Conservation (phyloP, 2,797 vertebrate genomes). For the Coracias cyanogaster region DNA sequence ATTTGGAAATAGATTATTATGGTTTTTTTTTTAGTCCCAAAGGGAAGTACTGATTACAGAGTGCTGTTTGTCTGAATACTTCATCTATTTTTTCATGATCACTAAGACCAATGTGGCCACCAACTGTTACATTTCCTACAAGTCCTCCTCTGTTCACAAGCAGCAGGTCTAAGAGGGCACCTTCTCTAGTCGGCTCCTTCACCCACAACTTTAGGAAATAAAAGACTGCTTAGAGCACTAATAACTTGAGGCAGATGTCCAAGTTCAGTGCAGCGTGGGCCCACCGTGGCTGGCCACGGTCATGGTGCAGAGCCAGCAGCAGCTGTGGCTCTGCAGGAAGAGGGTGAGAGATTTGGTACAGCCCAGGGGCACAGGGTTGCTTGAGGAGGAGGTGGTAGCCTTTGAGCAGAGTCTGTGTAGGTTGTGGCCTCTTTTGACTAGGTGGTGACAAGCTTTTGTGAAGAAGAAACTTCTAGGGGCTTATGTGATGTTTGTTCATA, state of each 20-base stretch:
- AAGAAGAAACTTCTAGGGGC: neutral
- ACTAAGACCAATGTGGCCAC: too few species aligned
- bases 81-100: neutral
- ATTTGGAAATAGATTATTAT: neutral
- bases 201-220: too few species aligned
- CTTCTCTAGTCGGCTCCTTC: too few species aligned
- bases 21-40: neutral
- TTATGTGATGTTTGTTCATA: neutral
- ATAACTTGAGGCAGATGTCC: fast-evolving
- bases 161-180: too few species aligned
- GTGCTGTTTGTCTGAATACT: neutral
- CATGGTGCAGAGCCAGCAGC: neutral
- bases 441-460: neutral
- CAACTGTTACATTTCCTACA: too few species aligned
- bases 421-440: neutral
- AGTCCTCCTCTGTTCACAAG: too few species aligned
- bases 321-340: neutral
- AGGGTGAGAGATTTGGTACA: neutral
- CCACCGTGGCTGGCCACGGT: neutral
- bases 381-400: neutral
- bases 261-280: fast-evolving
- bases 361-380: fast-evolving
- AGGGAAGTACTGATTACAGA: neutral
- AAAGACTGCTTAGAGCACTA: too few species aligned
- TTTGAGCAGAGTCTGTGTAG: neutral